These are phyloP conservation scores for Xyliphius kryptos DNA, from an alignment of 2,113 vertebrate genomes.

Conservation along the genomic window DNA sequence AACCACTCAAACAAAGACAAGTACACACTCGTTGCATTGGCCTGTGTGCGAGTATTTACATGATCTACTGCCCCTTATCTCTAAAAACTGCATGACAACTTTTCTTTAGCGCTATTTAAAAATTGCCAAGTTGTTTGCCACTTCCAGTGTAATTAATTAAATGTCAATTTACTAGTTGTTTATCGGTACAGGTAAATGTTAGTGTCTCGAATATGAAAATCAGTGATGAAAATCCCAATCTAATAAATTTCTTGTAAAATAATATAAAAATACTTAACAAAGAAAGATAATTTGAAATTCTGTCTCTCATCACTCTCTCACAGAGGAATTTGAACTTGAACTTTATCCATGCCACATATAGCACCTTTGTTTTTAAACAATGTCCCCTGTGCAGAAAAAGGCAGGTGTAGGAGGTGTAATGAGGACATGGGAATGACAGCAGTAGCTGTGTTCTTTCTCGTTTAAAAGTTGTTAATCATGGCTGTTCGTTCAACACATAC, in stretches of 20 bases:
- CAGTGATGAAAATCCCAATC: too few species aligned
- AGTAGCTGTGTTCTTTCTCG: neutral
- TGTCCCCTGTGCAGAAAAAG: constrained; percentile 9
- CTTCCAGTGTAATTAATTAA: too few species aligned
- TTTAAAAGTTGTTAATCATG: constrained; percentile 3
- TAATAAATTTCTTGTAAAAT: too few species aligned
- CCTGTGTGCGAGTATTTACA: neutral
- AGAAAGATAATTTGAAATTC: too few species aligned
- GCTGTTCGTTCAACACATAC: constrained; percentile 11
- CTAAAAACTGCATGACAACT: constrained; percentile 1
- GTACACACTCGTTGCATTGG: neutral
- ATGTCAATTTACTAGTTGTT: too few species aligned
- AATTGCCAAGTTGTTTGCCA: too few species aligned
- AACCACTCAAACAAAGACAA: constrained; percentile 1
- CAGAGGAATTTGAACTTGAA: neutral
- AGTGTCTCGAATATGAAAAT: too few species aligned
- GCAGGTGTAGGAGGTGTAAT: neutral
- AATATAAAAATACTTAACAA: too few species aligned
- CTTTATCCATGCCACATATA: neutral
- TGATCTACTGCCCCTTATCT: neutral
- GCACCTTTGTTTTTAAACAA: neutral
- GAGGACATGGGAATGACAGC: constrained; percentile 8
- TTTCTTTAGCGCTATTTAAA: neutral
- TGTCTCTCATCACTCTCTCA: too few species aligned
- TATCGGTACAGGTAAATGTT: too few species aligned